These are phyloP conservation scores for Spicauda simplicius DNA, from an alignment of 2,888 invertebrate species.

Conservation along the genomic window DNA sequence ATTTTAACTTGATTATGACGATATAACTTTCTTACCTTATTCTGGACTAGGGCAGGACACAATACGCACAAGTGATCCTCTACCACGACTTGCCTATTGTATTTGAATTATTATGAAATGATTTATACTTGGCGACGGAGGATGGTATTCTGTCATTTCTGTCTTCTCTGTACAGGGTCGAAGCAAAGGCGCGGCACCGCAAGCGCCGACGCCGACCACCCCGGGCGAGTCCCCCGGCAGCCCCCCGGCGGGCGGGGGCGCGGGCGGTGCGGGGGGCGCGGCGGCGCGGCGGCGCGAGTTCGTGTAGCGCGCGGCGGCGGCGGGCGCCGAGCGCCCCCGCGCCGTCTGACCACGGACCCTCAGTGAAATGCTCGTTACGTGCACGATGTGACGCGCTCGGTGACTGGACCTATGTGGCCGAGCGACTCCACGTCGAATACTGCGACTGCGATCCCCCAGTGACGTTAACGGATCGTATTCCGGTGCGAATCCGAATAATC, in stretches of 20 bases:
- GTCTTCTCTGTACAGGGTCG: slow-evolving; percentile 59
- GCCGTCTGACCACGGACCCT: slow-evolving; percentile 6
- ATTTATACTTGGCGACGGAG: no score
- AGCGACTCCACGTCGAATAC: slow-evolving; percentile 13
- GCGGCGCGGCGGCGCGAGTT: slow-evolving; percentile 56
- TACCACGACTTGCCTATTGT: no score
- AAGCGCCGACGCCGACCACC: slow-evolving; percentile 63
- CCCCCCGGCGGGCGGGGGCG: slow-evolving; percentile 43
- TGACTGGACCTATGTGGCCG: neutral
- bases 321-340: slow-evolving; percentile 15
- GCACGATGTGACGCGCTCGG: neutral
- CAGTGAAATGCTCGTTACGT: slow-evolving; percentile 4
- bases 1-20: no score
- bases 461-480: slow-evolving; percentile 2
- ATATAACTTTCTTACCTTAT: no score
- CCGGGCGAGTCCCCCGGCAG: slow-evolving; percentile 44
- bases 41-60: no score
- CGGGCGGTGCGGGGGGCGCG: slow-evolving; percentile 47
- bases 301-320: slow-evolving; percentile 65
- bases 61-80: no score
- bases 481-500: neutral
- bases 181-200: slow-evolving; percentile 71
- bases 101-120: no score
- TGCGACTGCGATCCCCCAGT: slow-evolving; percentile 3
- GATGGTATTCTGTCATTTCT: no score